Percentiles rank a stretch among this genome's conserved stretches.
Evolutionary conservation across 2,113 vertebrate genomes (phyloP).

Genomic region (Uria aalge): DNA sequence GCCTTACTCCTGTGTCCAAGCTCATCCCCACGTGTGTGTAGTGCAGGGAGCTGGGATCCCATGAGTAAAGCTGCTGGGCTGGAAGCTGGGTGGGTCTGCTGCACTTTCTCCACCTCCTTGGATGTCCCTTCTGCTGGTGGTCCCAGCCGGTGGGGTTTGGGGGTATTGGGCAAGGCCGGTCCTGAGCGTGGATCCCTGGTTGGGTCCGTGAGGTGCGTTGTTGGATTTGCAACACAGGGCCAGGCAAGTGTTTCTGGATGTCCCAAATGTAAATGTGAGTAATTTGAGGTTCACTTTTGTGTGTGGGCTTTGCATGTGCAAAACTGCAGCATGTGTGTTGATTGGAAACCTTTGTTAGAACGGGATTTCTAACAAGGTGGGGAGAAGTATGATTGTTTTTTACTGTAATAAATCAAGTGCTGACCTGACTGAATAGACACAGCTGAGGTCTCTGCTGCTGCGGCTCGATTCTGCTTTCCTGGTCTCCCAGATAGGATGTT

Average conservation of each 20-base stretch:
- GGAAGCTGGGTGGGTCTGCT: not conserved
- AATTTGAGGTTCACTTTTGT: not conserved
- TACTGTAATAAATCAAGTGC: not conserved
- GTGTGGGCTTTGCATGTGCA: rapidly evolving
- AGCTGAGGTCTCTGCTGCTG: not conserved
- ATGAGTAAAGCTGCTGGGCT: not conserved
- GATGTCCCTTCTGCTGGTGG: not conserved
- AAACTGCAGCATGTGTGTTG: rapidly evolving
- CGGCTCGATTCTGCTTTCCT: not conserved
- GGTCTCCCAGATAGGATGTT: not conserved
- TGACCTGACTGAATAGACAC: not conserved
- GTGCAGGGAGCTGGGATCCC: not conserved
- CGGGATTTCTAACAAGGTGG: not conserved
- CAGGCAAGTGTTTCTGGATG: too few relatives aligned
- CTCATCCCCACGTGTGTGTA: rapidly evolving
- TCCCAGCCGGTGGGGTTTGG: rapidly evolving
- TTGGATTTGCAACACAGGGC: not conserved
- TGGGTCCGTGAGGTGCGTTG: not conserved
- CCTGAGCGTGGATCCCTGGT: rapidly evolving
- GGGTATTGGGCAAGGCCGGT: not conserved
- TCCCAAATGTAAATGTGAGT: not conserved
- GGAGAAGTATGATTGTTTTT: not conserved
- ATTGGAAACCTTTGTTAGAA: not conserved
- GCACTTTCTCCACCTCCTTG: rapidly evolving
- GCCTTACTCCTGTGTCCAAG: not conserved